phyloP scores from a whole-genome alignment of 2,888 invertebrate genomes.

The Nomada ferruginata region DNA sequence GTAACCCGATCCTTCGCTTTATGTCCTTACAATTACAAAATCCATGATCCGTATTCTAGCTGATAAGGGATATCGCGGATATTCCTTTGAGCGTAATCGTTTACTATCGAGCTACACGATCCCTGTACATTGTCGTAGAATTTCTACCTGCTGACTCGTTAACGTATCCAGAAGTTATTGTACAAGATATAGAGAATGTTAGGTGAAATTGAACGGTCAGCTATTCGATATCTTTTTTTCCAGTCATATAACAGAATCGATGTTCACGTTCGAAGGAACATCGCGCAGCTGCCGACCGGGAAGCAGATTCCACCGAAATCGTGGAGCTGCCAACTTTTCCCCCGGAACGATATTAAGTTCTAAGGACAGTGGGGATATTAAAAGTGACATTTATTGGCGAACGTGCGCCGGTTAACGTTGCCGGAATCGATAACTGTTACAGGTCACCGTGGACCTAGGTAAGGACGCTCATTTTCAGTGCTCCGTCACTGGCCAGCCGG shows the following conservation, averaged over 20 bases:
- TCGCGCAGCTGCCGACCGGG: neutral
- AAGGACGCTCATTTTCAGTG: slow-evolving; percentile 94
- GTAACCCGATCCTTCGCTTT: slow-evolving; percentile 7
- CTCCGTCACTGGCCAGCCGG: slow-evolving; percentile 93
- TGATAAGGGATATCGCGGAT: neutral
- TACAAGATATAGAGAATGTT: too few species aligned
- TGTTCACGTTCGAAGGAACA: slow-evolving; percentile 1
- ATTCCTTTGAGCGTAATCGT: neutral
- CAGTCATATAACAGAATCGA: neutral
- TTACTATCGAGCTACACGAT: neutral
- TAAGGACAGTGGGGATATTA: slow-evolving; percentile 38
- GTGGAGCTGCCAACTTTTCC: slow-evolving; percentile 25
- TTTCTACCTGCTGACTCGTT: neutral
- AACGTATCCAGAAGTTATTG: neutral
- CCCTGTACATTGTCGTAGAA: neutral
- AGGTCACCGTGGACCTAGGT: slow-evolving; percentile 93
- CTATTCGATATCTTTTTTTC: neutral
- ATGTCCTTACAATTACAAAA: slow-evolving; percentile 19
- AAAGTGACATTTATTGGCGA: slow-evolving; percentile 45
- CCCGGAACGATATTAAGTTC: slow-evolving; percentile 29
- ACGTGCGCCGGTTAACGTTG: slow-evolving; percentile 87
- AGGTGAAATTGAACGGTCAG: neutral
- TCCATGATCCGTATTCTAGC: neutral
- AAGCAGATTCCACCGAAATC: slow-evolving; percentile 30
- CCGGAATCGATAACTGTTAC: slow-evolving; percentile 84